Percentiles rank a stretch among this genome's conserved stretches.
phyloP scores from a whole-genome alignment of 1,140 invertebrate species.

The Drosophila funebris region DNA sequence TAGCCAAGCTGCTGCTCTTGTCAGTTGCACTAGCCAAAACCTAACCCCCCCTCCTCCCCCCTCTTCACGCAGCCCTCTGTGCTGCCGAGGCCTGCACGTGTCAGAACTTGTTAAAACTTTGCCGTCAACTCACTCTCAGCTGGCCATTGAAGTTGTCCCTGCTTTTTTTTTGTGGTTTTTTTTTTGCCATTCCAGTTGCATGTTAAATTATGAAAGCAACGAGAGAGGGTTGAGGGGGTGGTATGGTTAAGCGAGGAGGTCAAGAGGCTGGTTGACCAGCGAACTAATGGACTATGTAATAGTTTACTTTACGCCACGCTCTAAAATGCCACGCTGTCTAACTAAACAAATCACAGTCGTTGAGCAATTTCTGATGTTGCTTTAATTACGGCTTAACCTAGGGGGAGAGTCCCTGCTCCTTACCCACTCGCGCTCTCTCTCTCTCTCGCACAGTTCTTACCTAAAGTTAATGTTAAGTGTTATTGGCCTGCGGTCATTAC shows the following conservation, averaged over 20 bases:
- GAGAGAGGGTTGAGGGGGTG: not conserved
- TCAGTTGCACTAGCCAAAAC: too few species aligned
- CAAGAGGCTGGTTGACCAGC: slow-evolving; percentile 15
- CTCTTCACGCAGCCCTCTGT: not conserved
- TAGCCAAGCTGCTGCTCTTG: slow-evolving; percentile 33
- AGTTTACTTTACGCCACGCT: slow-evolving; percentile 53
- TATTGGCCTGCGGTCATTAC: slow-evolving; percentile 66
- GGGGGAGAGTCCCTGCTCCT: not conserved
- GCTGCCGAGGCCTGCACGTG: slow-evolving; percentile 65
- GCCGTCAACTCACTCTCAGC: slow-evolving; percentile 62
- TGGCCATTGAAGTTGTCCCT: not conserved
- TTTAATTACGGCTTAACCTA: slow-evolving; percentile 34
- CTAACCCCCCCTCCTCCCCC: slow-evolving; percentile 1
- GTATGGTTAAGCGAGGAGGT: too few species aligned
- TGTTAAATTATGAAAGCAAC: slow-evolving; percentile 65
- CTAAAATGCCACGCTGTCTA: slow-evolving; percentile 33
- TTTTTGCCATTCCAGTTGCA: slow-evolving; percentile 34
- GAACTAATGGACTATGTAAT: slow-evolving; percentile 73
- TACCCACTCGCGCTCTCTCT: not conserved
- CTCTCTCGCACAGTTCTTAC: slow-evolving; percentile 21
- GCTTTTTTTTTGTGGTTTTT: too few species aligned
- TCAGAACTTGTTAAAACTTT: slow-evolving; percentile 82
- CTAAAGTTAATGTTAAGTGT: slow-evolving; percentile 67
- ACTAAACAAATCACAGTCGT: slow-evolving; percentile 51
- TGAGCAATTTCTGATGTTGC: not conserved